These are phyloP conservation scores for Pollenia angustigena DNA, from an alignment of 2,888 invertebrate genomes.

Conservation along the genomic window DNA sequence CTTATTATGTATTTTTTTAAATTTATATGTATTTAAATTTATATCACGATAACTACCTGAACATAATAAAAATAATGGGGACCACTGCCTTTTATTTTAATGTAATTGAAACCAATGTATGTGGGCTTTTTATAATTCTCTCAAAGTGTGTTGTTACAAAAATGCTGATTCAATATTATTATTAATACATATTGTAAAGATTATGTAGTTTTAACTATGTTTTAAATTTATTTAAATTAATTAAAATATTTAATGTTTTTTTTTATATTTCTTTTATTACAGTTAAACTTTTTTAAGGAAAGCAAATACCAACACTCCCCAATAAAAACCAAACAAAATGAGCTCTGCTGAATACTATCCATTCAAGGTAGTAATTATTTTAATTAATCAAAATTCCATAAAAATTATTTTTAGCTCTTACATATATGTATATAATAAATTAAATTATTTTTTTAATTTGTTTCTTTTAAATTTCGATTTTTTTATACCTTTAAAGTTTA, in stretches of 20 bases:
- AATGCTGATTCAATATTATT: background rate
- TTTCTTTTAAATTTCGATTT: too few species aligned
- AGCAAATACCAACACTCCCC: conserved; percentile 48
- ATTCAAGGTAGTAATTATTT: conserved; percentile 89
- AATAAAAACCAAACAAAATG: conserved; percentile 85
- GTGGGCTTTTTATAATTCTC: conserved; percentile 2
- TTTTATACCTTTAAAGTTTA: too few species aligned
- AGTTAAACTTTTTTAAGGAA: conserved; percentile 61
- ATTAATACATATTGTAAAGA: background rate
- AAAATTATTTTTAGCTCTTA: too few species aligned
- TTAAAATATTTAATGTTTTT: conserved; percentile 31
- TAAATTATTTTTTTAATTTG: background rate
- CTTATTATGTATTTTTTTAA: too few species aligned
- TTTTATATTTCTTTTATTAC: conserved; percentile 63
- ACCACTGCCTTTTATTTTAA: background rate
- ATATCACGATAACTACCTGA: too few species aligned
- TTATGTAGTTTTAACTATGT: background rate
- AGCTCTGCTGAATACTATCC: conserved; percentile 93
- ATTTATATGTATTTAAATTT: too few species aligned
- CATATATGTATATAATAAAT: background rate
- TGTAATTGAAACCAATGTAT: background rate
- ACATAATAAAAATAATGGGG: too few species aligned
- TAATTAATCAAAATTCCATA: background rate
- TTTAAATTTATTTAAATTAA: conserved; percentile 18
- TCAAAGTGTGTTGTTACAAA: background rate